Base-by-base conservation (phyloP, 1,140 invertebrate species). In the Orchesella cincta region DNA sequence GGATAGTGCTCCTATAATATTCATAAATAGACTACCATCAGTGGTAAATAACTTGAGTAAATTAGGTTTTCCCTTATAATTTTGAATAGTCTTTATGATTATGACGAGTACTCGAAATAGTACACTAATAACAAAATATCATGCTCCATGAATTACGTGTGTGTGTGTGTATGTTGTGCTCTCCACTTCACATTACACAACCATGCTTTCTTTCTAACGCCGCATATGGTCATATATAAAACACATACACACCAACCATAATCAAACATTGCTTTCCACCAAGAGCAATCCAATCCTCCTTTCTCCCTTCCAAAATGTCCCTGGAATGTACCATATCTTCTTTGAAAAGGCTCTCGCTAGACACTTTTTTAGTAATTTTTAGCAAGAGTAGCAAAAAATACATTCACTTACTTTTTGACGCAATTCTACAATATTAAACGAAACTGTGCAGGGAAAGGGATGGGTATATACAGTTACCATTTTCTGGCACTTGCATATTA, bases 31-130 rank as follows among this genome's bases (percentile, higher is more conserved):
- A 29, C 31, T 67, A n/a, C 62, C 62, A 33, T 67, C 62, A 67
- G 31, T 33, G 62, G 62, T 67, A 67, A 67, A 67, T 67, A 67
- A 67, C 62, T 67, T 67, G 28, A 31, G 28, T 67, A 67, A 67
- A 67, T 67, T 67, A 67, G 62, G 62, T 67, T 67, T 57, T 67
- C 29, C 62, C 62, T 29, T 67, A 33, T 67, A 67, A 67, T 67
- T 67, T 67, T 67, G 62, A 67, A 67, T 67, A 14, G 62, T 67
- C 62, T 67, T 67, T 67, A 67, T 67, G 62, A 67, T 67, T 67
- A 67, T 67, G 62, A 67, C 31, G 62, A 67, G 26, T 31, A 67
- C 62, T 67, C 33, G 62, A 33, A 67, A 67, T 31, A 67, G 28
- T 23, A 67, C 31, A 33, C 31, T 67, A 26, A n/a, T 26, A 67